Percentiles rank a stretch among this genome's conserved stretches.
Conservation (phyloP, 2,888 invertebrate genomes). For the Sympetrum striolatum region DNA sequence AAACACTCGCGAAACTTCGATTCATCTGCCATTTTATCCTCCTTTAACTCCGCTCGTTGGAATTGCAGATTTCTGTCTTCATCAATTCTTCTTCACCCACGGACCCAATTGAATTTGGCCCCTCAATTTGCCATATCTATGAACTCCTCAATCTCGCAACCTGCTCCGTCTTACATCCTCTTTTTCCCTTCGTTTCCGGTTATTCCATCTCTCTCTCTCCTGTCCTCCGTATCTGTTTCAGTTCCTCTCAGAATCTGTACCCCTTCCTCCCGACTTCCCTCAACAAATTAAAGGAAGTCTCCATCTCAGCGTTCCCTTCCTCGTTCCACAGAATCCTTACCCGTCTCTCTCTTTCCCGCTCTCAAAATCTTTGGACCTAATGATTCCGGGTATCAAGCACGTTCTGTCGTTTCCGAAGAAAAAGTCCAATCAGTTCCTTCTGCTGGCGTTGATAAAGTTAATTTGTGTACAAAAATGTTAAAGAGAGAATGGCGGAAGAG, state of each 20-base stretch:
- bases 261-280: not conserved
- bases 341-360: not conserved
- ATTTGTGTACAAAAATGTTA: not conserved
- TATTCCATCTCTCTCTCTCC: not conserved
- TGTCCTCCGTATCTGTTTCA: not conserved
- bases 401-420: not conserved
- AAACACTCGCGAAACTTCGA: too few relatives aligned
- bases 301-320: not conserved
- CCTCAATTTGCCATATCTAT: not conserved
- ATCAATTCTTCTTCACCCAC: not conserved
- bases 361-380: not conserved
- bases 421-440: not conserved
- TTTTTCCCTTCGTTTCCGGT: not conserved
- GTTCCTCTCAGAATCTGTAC: not conserved
- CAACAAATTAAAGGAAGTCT: not conserved
- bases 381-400: not conserved
- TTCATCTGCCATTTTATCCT: not conserved
- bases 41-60: not conserved
- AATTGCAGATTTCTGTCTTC: not conserved
- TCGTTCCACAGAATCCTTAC: not conserved
- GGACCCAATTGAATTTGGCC: not conserved
- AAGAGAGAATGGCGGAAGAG: not conserved
- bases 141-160: not conserved
- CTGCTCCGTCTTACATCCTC: not conserved
- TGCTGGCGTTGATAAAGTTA: not conserved